Percentiles rank a stretch among this genome's conserved stretches.
phyloP scores from a whole-genome alignment of 2,888 invertebrate species.

The Bugula neritina region DNA sequence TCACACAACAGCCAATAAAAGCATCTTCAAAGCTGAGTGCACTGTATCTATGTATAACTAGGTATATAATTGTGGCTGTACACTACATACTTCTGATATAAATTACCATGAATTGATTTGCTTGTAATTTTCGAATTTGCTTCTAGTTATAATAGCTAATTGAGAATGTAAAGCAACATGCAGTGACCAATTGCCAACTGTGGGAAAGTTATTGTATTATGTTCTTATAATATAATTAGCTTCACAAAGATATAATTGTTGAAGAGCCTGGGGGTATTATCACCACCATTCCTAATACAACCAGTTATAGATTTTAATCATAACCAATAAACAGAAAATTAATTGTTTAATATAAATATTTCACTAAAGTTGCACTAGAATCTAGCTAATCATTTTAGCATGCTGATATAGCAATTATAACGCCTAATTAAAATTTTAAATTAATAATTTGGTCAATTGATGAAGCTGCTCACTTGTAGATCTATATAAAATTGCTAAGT shows the following conservation, averaged over 20 bases:
- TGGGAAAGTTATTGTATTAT: constrained; percentile 22
- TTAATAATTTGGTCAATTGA: no score
- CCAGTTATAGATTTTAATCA: constrained; percentile 12
- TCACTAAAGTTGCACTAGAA: background rate
- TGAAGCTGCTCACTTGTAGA: no score
- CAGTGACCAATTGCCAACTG: background rate
- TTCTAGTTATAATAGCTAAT: background rate
- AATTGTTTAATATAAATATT: background rate
- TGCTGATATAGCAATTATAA: background rate
- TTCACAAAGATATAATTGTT: constrained; percentile 19
- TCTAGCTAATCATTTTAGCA: background rate
- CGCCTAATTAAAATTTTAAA: no score
- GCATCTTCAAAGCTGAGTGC: background rate
- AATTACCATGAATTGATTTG: background rate
- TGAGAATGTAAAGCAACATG: background rate
- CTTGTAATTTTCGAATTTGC: background rate
- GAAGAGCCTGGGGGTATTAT: background rate
- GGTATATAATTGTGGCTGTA: background rate
- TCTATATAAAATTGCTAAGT: no score
- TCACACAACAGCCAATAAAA: background rate
- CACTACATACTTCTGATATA: no score
- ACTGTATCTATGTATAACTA: background rate
- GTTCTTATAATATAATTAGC: constrained; percentile 22
- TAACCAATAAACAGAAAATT: background rate
- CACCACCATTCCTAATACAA: background rate